phyloP scores from a whole-genome alignment of 2,888 invertebrate species.

The Onthophagus sagittarius region DNA sequence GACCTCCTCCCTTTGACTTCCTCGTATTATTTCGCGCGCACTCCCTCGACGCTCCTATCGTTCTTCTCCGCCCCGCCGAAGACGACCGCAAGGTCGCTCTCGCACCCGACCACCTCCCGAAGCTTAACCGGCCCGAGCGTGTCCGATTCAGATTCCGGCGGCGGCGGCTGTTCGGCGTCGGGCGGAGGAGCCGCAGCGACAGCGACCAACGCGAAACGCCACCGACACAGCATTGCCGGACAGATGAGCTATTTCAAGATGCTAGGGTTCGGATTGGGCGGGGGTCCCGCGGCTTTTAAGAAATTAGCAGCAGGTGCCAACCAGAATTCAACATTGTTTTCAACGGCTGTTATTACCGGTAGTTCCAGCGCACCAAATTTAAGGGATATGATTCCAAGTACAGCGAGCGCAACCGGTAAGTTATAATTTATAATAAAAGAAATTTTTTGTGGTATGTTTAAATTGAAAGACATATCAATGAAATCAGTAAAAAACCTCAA shows the following conservation, averaged over 20 bases:
- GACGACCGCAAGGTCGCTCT: conserved; percentile 36
- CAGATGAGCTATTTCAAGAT: conserved; percentile 92
- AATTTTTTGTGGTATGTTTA: background rate
- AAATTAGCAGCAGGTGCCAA: conserved; percentile 62
- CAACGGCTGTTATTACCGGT: conserved; percentile 94
- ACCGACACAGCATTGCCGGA: conserved; percentile 94
- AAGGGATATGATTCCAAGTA: conserved; percentile 78
- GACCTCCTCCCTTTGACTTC: conserved; percentile 12
- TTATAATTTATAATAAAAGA: conserved; percentile 27
- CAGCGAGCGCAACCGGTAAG: conserved; percentile 73
- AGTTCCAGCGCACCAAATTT: conserved; percentile 90
- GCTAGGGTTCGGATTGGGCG: conserved; percentile 62
- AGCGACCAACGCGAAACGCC: conserved; percentile 61
- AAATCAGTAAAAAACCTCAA: too few relatives aligned
- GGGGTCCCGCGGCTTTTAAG: conserved; percentile 52
- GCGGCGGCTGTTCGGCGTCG: conserved; percentile 11
- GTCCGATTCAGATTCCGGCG: conserved; percentile 45
- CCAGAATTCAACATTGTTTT: conserved; percentile 79
- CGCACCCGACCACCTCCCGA: conserved; percentile 35
- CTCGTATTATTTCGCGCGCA: conserved; percentile 35
- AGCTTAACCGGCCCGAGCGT: conserved; percentile 39
- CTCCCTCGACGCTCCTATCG: conserved; percentile 41
- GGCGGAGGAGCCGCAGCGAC: conserved; percentile 13
- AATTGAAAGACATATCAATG: too few relatives aligned
- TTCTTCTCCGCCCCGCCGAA: conserved; percentile 39